Evolutionary conservation across 2,888 invertebrate genomes (phyloP).

Genomic region (Heteromyza rotundicornis): DNA sequence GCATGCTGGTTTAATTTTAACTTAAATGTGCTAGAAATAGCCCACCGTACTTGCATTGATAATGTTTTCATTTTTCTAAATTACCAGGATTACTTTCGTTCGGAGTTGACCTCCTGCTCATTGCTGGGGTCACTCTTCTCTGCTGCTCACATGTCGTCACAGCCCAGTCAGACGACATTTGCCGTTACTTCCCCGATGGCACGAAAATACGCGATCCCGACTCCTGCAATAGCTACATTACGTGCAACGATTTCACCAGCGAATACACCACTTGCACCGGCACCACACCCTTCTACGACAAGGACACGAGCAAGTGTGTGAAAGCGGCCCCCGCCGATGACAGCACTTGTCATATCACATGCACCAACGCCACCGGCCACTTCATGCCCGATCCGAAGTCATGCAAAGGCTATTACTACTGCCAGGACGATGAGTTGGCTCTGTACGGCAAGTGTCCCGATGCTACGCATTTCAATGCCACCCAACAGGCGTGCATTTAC

Average conservation of each 20-base stretch:
- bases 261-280: conserved; percentile 34
- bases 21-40: too few relatives aligned
- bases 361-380: conserved; percentile 16
- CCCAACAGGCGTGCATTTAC: conserved; percentile 36
- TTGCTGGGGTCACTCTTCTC: too few relatives aligned
- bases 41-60: too few relatives aligned
- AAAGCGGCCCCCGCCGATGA: conserved; percentile 13
- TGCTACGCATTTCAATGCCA: conserved; percentile 36
- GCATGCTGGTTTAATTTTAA: too few relatives aligned
- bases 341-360: conserved; percentile 27
- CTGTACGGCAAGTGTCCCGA: conserved; percentile 35
- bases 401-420: conserved; percentile 46
- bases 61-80: too few relatives aligned
- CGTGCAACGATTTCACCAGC: conserved; percentile 39
- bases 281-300: conserved; percentile 38
- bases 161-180: conserved; percentile 39
- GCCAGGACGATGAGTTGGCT: conserved; percentile 29
- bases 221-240: conserved; percentile 46
- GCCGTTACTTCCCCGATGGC: conserved; percentile 41
- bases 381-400: conserved; percentile 40
- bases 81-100: too few relatives aligned
- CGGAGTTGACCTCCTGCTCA: too few relatives aligned
- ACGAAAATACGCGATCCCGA: conserved; percentile 50
- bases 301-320: conserved; percentile 34
- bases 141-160: too few relatives aligned